Conservation (phyloP, 2,888 invertebrate genomes). For the Drosophila fulvimacula region DNA sequence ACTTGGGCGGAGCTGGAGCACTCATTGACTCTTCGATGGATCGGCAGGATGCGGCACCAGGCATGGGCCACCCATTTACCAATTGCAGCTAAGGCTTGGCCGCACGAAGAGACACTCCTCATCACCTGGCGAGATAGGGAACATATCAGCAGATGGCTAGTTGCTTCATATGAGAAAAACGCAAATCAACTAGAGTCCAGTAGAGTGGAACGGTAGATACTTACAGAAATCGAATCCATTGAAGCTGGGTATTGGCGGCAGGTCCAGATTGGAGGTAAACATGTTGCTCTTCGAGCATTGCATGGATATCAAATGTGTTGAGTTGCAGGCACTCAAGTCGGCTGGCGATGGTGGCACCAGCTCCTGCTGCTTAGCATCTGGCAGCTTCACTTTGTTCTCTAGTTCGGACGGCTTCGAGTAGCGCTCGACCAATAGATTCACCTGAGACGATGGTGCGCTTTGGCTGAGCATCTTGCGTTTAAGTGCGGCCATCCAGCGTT, state of each 20-base stretch:
- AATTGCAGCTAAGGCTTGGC: conserved; percentile 25
- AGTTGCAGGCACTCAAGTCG: neutral
- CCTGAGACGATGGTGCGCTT: neutral
- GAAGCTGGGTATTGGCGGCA: neutral
- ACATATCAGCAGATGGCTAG: conserved; percentile 9
- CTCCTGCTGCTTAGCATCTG: neutral
- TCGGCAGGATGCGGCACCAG: neutral
- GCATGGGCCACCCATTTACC: conserved; percentile 12
- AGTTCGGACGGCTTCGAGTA: too few relatives aligned
- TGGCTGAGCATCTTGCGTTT: neutral
- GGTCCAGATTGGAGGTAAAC: neutral
- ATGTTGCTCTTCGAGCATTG: neutral
- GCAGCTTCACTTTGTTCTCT: too few relatives aligned
- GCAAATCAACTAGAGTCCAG: neutral
- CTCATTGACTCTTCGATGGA: neutral
- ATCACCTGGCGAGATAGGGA: conserved; percentile 10
- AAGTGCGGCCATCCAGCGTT: neutral
- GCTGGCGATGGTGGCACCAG: neutral
- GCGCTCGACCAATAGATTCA: neutral
- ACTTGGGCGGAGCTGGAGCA: too few relatives aligned
- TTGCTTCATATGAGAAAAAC: neutral
- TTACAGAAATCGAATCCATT: conserved; percentile 2
- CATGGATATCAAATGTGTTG: rapidly evolving
- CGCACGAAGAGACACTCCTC: neutral
- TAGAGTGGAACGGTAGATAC: neutral